Evolutionary conservation across 2,888 invertebrate species (phyloP).

Genomic region (Troilus luridus): DNA sequence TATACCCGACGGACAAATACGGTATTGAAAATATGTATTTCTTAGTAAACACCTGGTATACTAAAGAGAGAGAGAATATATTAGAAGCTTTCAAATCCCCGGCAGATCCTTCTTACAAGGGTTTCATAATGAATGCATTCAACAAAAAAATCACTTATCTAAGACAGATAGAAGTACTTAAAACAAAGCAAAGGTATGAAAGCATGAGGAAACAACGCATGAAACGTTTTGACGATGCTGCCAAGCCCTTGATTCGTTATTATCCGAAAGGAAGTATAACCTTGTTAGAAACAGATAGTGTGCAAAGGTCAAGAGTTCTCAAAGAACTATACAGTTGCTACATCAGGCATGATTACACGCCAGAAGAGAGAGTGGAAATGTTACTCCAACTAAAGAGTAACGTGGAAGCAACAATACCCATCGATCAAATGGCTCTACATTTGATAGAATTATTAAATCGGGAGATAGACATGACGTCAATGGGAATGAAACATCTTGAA

Average conservation of each 20-base stretch:
- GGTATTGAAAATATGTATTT: slow-evolving; percentile 84
- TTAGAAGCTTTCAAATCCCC: not conserved
- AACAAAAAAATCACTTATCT: slow-evolving; percentile 82
- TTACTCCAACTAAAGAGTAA: slow-evolving; percentile 80
- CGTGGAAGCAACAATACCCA: slow-evolving; percentile 73
- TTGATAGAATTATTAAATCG: slow-evolving; percentile 78
- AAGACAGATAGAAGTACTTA: slow-evolving; percentile 78
- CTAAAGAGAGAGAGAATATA: slow-evolving; percentile 74
- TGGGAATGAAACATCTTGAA: slow-evolving; percentile 77
- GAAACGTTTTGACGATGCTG: slow-evolving; percentile 77
- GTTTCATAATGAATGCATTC: slow-evolving; percentile 79
- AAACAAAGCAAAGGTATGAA: slow-evolving; percentile 72
- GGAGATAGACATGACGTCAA: slow-evolving; percentile 79
- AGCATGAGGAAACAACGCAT: slow-evolving; percentile 63
- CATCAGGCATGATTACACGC: slow-evolving; percentile 70
- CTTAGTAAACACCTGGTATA: slow-evolving; percentile 79
- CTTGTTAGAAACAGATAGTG: slow-evolving; percentile 86
- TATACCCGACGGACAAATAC: slow-evolving; percentile 79
- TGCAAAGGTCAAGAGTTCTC: slow-evolving; percentile 83
- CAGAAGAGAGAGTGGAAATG: slow-evolving; percentile 79
- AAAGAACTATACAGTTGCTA: slow-evolving; percentile 76
- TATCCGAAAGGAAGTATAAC: slow-evolving; percentile 80
- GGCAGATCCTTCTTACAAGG: slow-evolving; percentile 71
- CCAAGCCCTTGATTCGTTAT: slow-evolving; percentile 82
- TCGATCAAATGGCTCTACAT: slow-evolving; percentile 75